Conservation (phyloP, 2,888 invertebrate genomes). For the Chironomus riparius region DNA sequence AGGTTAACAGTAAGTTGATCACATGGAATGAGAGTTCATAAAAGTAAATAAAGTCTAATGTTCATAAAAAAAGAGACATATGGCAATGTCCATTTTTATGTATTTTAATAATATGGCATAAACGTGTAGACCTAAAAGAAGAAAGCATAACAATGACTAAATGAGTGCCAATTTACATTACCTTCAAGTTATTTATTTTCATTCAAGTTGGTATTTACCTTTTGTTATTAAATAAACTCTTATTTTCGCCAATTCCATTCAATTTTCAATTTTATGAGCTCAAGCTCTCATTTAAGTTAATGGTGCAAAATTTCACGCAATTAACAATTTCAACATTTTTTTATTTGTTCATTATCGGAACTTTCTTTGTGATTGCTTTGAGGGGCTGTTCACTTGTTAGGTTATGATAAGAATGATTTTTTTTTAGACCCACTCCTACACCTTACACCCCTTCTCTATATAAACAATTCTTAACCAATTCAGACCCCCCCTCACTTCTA, state of each 20-base stretch:
- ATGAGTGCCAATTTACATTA: conserved; percentile 4
- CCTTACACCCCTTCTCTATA: no score
- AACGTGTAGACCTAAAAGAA: neutral
- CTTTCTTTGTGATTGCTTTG: neutral
- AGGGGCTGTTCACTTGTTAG: no score
- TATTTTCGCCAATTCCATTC: neutral
- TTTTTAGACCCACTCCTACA: no score
- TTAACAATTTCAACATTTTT: neutral
- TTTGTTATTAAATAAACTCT: neutral
- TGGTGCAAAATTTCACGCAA: conserved; percentile 8
- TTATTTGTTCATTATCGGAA: neutral
- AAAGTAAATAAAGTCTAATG: neutral
- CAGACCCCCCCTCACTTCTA: no score
- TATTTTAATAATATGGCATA: neutral
- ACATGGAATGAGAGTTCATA: neutral
- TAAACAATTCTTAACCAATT: no score
- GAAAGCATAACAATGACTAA: conserved; percentile 10
- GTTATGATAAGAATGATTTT: no score
- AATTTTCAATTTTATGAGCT: conserved; percentile 15
- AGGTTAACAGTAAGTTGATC: neutral
- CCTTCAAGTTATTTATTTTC: neutral
- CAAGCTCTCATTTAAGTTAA: neutral
- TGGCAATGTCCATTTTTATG: neutral
- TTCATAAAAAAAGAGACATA: neutral
- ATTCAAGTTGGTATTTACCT: neutral